These are phyloP conservation scores for Drosophila hamatofila DNA, from an alignment of 2,888 invertebrate genomes.

Conservation along the genomic window DNA sequence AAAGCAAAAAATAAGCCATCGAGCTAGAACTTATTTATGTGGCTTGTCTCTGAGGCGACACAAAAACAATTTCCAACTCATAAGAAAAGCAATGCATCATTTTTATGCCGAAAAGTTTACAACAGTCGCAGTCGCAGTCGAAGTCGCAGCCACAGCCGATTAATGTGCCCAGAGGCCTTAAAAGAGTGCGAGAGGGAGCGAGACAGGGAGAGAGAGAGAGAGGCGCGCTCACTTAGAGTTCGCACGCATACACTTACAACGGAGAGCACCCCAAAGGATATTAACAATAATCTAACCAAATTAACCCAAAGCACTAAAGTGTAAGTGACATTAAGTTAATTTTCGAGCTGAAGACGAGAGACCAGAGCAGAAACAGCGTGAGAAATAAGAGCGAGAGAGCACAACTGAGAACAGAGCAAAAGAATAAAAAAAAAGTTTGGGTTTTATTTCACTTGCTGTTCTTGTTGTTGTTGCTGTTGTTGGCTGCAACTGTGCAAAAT, in stretches of 20 bases:
- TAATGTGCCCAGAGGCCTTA: slow-evolving; percentile 61
- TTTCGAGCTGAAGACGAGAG: slow-evolving; percentile 66
- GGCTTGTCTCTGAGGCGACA: slow-evolving; percentile 25
- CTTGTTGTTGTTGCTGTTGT: slow-evolving; percentile 33
- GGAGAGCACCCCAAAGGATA: slow-evolving; percentile 79
- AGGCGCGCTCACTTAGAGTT: slow-evolving; percentile 2
- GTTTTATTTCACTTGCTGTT: slow-evolving; percentile 60
- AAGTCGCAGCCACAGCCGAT: slow-evolving; percentile 49
- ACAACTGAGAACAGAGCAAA: not conserved
- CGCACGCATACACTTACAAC: slow-evolving; percentile 25
- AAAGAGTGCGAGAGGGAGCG: not conserved
- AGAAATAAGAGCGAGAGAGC: slow-evolving; percentile 41
- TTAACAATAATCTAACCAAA: slow-evolving; percentile 84
- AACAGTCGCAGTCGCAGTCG: slow-evolving; percentile 60
- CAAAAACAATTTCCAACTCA: slow-evolving; percentile 62
- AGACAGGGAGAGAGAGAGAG: slow-evolving; percentile 3
- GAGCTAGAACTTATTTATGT: slow-evolving; percentile 17
- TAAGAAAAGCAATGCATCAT: slow-evolving; percentile 69
- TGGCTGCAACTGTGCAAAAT: slow-evolving; percentile 80
- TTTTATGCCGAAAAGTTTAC: slow-evolving; percentile 72
- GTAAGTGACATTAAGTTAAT: slow-evolving; percentile 84
- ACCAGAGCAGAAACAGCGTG: slow-evolving; percentile 48
- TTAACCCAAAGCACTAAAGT: slow-evolving; percentile 84
- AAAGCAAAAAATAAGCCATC: not conserved
- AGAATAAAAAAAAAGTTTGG: slow-evolving; percentile 49